These are phyloP conservation scores for Tragelaphus eurycerus DNA, from an alignment of 2,797 vertebrate species.

Conservation along the genomic window DNA sequence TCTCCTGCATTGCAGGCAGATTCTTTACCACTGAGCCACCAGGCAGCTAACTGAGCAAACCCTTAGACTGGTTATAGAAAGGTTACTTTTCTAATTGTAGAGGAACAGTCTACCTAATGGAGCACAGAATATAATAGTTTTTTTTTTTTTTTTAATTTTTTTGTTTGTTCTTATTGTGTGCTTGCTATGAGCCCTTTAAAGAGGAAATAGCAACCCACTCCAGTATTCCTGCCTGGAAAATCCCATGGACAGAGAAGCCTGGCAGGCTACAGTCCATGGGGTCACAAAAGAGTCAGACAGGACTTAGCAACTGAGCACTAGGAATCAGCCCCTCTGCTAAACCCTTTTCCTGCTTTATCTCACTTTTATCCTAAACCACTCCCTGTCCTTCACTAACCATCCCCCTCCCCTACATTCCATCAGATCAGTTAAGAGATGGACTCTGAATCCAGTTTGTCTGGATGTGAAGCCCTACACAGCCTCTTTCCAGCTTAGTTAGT, in stretches of 20 bases:
- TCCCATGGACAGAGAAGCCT: neutral
- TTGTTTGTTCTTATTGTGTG: neutral
- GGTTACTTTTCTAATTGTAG: neutral
- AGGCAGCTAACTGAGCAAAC: neutral
- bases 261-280: neutral
- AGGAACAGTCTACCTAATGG: neutral
- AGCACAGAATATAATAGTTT: neutral
- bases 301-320: neutral
- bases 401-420: neutral
- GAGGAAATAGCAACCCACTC: neutral
- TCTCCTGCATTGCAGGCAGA: neutral
- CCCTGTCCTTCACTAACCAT: neutral
- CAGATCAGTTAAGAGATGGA: neutral
- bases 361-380: neutral
- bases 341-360: neutral
- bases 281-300: neutral
- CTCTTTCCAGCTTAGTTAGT: neutral
- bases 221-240: neutral
- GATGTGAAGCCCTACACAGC: neutral
- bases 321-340: neutral
- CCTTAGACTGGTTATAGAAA: neutral
- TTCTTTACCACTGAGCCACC: neutral
- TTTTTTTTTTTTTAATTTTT: neutral
- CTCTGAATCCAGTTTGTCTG: neutral
- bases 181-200: neutral